These are phyloP conservation scores for Drosophila mayaguana DNA, from an alignment of 2,888 invertebrate genomes.

Conservation along the genomic window DNA sequence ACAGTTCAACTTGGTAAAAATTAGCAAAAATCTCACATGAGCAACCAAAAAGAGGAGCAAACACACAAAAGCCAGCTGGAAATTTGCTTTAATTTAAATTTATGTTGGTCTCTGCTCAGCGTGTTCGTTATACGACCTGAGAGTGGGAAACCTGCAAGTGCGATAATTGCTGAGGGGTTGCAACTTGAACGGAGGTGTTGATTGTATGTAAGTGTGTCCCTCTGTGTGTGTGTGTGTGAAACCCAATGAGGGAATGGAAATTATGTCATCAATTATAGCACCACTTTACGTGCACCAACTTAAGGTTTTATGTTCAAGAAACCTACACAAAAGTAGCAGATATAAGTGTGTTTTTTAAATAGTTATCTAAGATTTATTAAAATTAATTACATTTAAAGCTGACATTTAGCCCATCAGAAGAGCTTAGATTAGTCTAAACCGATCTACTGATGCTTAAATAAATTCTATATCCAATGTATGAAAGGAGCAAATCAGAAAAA, in stretches of 20 bases:
- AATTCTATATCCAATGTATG: too few species aligned
- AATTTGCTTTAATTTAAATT: slow-evolving; percentile 67
- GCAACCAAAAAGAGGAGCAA: slow-evolving; percentile 23
- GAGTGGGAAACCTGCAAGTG: slow-evolving; percentile 31
- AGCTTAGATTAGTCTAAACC: too few species aligned
- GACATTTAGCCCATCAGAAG: too few species aligned
- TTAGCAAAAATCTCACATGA: slow-evolving; percentile 72
- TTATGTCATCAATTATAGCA: slow-evolving; percentile 42
- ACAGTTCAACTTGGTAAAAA: slow-evolving; percentile 78
- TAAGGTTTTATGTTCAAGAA: not conserved
- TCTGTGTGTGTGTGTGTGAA: not conserved
- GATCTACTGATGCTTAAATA: too few species aligned
- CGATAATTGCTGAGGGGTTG: slow-evolving; percentile 56
- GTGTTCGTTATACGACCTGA: slow-evolving; percentile 2
- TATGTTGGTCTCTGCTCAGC: slow-evolving; percentile 37
- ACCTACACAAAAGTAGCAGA: too few species aligned
- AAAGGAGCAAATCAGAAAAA: too few species aligned
- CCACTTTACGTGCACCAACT: slow-evolving; percentile 16
- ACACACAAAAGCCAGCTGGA: slow-evolving; percentile 32
- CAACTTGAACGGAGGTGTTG: slow-evolving; percentile 42
- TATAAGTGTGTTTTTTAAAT: too few species aligned
- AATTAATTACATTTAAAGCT: too few species aligned
- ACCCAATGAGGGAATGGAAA: slow-evolving; percentile 16
- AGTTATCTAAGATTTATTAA: too few species aligned
- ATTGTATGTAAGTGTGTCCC: slow-evolving; percentile 10